phyloP scores from a whole-genome alignment of 2,113 vertebrate species.

The Gambusia affinis region DNA sequence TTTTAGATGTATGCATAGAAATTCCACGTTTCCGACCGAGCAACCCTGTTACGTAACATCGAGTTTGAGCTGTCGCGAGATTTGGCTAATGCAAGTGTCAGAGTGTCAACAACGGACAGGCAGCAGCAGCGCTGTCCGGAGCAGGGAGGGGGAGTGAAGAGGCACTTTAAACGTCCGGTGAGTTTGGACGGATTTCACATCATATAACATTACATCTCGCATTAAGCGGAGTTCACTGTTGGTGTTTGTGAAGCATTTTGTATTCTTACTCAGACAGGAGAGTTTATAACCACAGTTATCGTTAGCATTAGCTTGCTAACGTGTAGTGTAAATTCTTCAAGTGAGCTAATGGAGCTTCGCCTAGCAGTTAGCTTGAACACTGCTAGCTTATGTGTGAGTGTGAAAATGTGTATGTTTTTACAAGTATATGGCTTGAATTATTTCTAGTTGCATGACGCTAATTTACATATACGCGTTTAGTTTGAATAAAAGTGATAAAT shows the following conservation, averaged over 20 bases:
- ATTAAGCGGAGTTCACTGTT: not conserved
- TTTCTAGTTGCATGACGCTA: not conserved
- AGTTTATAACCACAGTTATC: not conserved
- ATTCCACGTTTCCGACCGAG: not conserved
- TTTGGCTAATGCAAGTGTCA: conserved; percentile 57
- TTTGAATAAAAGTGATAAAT: conserved; percentile 2
- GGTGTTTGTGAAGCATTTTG: no score
- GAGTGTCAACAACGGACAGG: conserved; percentile 74
- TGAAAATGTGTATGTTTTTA: not conserved
- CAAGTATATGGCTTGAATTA: not conserved
- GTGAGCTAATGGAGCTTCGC: conserved; percentile 39
- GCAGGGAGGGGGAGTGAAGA: conserved; percentile 64
- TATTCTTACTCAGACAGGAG: not conserved
- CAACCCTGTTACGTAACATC: conserved; percentile 57
- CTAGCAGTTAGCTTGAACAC: conserved; percentile 51
- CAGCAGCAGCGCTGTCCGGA: conserved; percentile 49
- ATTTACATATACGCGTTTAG: not conserved
- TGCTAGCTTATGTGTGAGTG: conserved; percentile 13
- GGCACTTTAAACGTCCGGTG: conserved; percentile 64
- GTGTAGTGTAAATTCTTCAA: conserved; percentile 27
- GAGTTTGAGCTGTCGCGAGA: conserved; percentile 68
- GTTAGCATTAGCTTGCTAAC: conserved; percentile 63
- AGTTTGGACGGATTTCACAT: conserved; percentile 42
- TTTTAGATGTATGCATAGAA: not conserved
- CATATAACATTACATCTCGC: not conserved